Percentiles rank a stretch among this genome's conserved stretches.
These are phyloP conservation scores for Ptychoptera contaminata DNA, from an alignment of 2,888 invertebrate species.

Conservation along the genomic window DNA sequence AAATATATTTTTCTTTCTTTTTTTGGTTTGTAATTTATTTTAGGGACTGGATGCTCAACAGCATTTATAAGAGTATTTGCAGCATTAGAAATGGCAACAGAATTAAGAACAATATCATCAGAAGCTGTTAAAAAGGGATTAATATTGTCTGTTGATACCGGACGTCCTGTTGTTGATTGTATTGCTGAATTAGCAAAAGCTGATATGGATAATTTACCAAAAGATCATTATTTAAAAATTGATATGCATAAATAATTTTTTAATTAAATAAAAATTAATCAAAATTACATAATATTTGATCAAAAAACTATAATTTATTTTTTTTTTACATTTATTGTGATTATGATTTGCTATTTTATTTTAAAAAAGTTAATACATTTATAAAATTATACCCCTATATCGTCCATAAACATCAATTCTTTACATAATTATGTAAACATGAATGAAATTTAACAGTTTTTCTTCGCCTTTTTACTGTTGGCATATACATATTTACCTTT, in stretches of 20 bases:
- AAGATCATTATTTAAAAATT: slow-evolving; percentile 35
- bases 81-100: slow-evolving; percentile 46
- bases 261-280: slow-evolving; percentile 1
- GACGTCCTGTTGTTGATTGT: slow-evolving; percentile 39
- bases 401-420: too few relatives aligned
- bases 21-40: slow-evolving; percentile 8
- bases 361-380: too few relatives aligned
- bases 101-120: slow-evolving; percentile 47
- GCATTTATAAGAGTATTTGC: slow-evolving; percentile 53
- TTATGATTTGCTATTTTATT: too few relatives aligned
- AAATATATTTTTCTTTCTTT: not conserved
- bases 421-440: too few relatives aligned
- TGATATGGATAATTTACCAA: slow-evolving; percentile 27
- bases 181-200: slow-evolving; percentile 34
- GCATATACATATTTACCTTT: too few relatives aligned
- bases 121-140: slow-evolving; percentile 46
- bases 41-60: slow-evolving; percentile 45
- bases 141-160: slow-evolving; percentile 37
- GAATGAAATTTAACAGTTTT: too few relatives aligned
- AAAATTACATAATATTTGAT: too few relatives aligned
- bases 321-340: too few relatives aligned
- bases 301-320: too few relatives aligned
- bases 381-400: too few relatives aligned
- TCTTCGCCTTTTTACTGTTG: too few relatives aligned
- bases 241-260: slow-evolving; percentile 15